These are phyloP conservation scores for Caloenas nicobarica DNA, from an alignment of 2,113 vertebrate species.

Conservation along the genomic window DNA sequence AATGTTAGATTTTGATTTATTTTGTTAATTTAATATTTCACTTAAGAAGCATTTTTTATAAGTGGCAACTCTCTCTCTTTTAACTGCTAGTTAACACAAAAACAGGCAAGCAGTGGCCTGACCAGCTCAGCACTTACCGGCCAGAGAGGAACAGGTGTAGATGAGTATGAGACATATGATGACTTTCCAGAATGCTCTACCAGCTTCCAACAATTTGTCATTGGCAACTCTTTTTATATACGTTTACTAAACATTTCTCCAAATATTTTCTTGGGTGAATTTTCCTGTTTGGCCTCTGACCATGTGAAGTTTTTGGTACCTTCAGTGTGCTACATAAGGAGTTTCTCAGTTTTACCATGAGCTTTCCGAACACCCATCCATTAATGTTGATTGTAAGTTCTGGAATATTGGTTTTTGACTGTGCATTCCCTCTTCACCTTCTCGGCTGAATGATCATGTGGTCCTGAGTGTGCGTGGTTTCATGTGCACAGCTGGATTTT, in stretches of 20 bases:
- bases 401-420: not conserved
- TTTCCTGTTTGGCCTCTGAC: not conserved
- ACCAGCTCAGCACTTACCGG: not conserved
- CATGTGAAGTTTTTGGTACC: not conserved
- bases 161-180: not conserved
- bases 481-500: not conserved
- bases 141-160: not conserved
- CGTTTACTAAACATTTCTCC: not conserved
- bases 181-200: not conserved
- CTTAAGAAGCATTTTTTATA: not conserved
- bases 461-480: not conserved
- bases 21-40: not conserved
- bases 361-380: not conserved
- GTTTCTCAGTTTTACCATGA: not conserved
- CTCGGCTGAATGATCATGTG: not conserved
- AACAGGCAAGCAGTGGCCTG: fast-evolving
- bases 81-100: not conserved
- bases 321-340: not conserved
- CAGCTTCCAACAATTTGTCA: not conserved
- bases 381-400: not conserved
- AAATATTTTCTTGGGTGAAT: not conserved
- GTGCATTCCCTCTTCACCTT: not conserved
- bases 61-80: not conserved
- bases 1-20: not conserved
- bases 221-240: not conserved